Evolutionary conservation across 1,140 invertebrate species (phyloP), one percentile per base, ranked within the genome.

Genomic region (Sarcophaga peregrina): DNA sequence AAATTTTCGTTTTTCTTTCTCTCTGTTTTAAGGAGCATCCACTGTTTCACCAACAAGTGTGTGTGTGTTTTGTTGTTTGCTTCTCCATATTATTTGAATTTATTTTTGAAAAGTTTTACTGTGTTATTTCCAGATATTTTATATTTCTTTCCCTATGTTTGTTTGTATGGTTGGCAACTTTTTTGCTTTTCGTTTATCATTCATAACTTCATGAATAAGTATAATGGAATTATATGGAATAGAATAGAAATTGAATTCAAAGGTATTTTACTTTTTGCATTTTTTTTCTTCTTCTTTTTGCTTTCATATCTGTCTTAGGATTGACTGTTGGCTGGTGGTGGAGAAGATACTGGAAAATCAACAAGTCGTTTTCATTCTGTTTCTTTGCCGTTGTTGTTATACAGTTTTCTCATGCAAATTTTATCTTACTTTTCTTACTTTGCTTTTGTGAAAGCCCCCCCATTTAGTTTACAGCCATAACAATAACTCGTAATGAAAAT

Each of bases 401-500:
- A 37, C 25, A 37, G 25, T 17, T 17, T 68, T 68, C 62, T 20
- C 20, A 25, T 68, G n/a, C 62, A 68, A 20, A 68, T 68, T 68
- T 68, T 7, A 20, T 68, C 10, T 68, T 68, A 37, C 25, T 37
- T 37, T 37, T 37, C 17, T 68, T 58, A 13, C 11, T 7, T 58
- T 58, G 15, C 15, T 58, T 37, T 37, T 4, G 11, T 15, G 54
- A 58, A 58, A 58, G n/a, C 54, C 54, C 13, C 54, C 54, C 25
- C 25, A 37, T 37, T 37, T 37, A 37, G 25, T 37, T 58, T 68
- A 68, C 17, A 68, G 20, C 20, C 17, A 72, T 45, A 68, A 46
- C 46, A 81, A 72, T 81, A 68, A 47, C 10, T 68, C 47, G 75
- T 68, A 48, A 37, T 47, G 17, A 46, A 58, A 20, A 46, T 47